Percentiles rank a stretch among this genome's conserved stretches.
Conservation (phyloP, 2,888 invertebrate species). For the Lymantria monacha region DNA sequence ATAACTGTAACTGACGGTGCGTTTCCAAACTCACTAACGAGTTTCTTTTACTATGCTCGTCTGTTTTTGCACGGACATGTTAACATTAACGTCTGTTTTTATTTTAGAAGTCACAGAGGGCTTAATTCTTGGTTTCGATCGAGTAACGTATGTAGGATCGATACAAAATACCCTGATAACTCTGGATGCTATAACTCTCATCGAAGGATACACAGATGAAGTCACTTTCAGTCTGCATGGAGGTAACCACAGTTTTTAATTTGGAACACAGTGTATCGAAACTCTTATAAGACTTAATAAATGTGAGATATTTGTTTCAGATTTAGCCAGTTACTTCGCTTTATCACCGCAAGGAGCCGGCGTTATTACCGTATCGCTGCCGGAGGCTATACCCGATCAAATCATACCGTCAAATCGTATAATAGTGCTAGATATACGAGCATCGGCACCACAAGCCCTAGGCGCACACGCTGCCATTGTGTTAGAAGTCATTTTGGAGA, state of each 20-base stretch:
- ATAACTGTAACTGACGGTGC: conserved; percentile 17
- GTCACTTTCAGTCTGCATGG: conserved; percentile 36
- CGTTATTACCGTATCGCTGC: conserved; percentile 17
- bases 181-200: conserved; percentile 36
- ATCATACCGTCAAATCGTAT: conserved; percentile 22
- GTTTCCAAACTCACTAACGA: background rate
- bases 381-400: conserved; percentile 26
- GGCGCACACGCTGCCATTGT: conserved; percentile 28
- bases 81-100: background rate
- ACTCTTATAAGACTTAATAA: background rate
- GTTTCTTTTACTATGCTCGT: too few species aligned
- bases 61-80: too few species aligned
- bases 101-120: background rate
- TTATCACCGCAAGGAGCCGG: conserved; percentile 5
- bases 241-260: conserved; percentile 21
- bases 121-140: conserved; percentile 28
- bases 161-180: conserved; percentile 22
- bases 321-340: conserved; percentile 23
- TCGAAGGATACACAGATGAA: conserved; percentile 31
- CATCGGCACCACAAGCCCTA: conserved; percentile 19
- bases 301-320: conserved; percentile 3
- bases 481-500: conserved; percentile 17
- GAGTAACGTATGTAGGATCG: conserved; percentile 29
- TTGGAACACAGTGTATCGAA: background rate
- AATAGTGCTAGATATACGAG: conserved; percentile 28